Evolutionary conservation across 2,888 invertebrate genomes (phyloP).

Genomic region (Tachystola acroxantha): DNA sequence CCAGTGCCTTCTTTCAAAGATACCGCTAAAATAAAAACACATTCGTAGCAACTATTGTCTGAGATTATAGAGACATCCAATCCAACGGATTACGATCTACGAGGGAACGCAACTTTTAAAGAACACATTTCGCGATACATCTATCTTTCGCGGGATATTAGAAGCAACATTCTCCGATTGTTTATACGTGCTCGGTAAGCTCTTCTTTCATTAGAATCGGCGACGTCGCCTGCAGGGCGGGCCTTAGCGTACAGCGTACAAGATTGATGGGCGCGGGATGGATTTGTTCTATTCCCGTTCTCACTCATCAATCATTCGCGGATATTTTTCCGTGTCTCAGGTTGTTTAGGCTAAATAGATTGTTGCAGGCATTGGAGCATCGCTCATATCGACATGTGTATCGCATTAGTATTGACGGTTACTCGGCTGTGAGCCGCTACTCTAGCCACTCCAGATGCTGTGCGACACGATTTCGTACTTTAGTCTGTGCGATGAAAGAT

Average conservation of each 20-base stretch:
- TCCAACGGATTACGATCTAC: too few species aligned
- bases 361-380: constrained; percentile 58
- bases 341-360: constrained; percentile 75
- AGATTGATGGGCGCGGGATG: constrained; percentile 72
- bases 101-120: too few species aligned
- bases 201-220: constrained; percentile 72
- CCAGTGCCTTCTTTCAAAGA: too few species aligned
- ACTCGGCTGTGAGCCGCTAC: constrained; percentile 11
- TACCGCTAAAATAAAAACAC: too few species aligned
- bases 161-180: constrained; percentile 70
- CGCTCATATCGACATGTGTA: constrained; percentile 56
- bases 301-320: constrained; percentile 74
- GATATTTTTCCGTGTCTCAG: constrained; percentile 76
- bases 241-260: constrained; percentile 26
- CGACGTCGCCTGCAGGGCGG: constrained; percentile 61
- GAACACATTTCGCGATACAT: constrained; percentile 48
- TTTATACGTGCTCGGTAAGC: constrained; percentile 72
- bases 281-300: constrained; percentile 76
- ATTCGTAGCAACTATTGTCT: too few species aligned
- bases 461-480: background rate
- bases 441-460: background rate
- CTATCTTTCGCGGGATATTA: constrained; percentile 64
- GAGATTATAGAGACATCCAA: too few species aligned
- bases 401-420: constrained; percentile 52
- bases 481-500: background rate